Evolutionary conservation across 2,888 invertebrate genomes (phyloP).

Genomic region (Disparrhopalites patrizii): DNA sequence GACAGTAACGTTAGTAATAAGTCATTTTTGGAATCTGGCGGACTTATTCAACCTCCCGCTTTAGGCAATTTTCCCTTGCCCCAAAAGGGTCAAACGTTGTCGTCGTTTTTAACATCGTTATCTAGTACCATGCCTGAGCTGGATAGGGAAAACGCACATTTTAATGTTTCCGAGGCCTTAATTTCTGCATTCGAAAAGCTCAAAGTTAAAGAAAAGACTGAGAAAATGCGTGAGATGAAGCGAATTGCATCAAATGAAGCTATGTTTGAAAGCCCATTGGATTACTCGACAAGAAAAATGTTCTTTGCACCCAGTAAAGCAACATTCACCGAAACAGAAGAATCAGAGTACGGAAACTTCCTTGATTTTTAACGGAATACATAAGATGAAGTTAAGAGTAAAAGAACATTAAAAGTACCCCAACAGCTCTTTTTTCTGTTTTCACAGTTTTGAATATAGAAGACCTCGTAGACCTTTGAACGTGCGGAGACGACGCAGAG

Average conservation of each 20-base stretch:
- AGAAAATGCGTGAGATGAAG: constrained; percentile 32
- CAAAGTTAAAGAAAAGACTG: constrained; percentile 56
- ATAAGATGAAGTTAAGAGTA: too few species aligned
- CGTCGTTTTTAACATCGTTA: constrained; percentile 67
- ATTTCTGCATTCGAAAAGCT: constrained; percentile 71
- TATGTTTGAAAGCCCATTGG: constrained; percentile 39
- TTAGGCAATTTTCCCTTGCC: constrained; percentile 62
- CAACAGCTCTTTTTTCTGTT: neutral
- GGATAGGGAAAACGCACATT: constrained; percentile 81
- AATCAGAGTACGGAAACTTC: constrained; percentile 45
- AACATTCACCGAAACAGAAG: constrained; percentile 45
- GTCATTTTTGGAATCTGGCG: constrained; percentile 47
- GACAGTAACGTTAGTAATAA: constrained; percentile 23
- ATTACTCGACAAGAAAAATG: constrained; percentile 18
- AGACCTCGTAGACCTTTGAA: constrained; percentile 38
- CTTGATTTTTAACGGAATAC: too few species aligned
- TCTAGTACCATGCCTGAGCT: constrained; percentile 70
- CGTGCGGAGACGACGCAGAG: constrained; percentile 41
- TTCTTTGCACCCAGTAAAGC: constrained; percentile 13
- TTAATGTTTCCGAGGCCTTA: constrained; percentile 76
- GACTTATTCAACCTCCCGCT: constrained; percentile 58
- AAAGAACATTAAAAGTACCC: too few species aligned
- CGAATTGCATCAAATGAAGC: constrained; percentile 43
- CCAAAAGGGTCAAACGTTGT: constrained; percentile 65
- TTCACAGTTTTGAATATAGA: constrained; percentile 44